Evolutionary conservation across 2,113 vertebrate genomes (phyloP).

Genomic region (Campylomormyrus tamandua): DNA sequence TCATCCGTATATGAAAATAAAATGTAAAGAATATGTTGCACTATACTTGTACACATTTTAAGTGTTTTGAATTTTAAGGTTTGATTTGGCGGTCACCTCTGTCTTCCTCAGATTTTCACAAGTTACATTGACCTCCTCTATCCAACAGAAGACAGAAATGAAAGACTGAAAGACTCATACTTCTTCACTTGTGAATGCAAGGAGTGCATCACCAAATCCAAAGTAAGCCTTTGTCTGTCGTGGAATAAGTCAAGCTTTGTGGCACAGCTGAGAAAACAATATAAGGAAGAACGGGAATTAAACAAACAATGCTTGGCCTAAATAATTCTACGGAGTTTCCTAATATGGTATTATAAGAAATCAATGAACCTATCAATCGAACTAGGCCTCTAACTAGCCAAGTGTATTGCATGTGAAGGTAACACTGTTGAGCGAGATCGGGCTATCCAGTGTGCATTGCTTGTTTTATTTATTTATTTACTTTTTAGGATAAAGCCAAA

Average conservation of each 20-base stretch:
- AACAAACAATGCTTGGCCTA: not conserved
- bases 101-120: constrained; percentile 72
- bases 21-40: not conserved
- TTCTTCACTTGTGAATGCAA: constrained; percentile 83
- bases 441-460: constrained; percentile 16
- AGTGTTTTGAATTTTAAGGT: not conserved
- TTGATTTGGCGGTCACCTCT: not conserved
- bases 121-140: constrained; percentile 95
- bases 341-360: not conserved
- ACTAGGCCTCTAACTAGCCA: not conserved
- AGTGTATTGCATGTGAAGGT: not conserved
- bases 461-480: constrained; percentile 14
- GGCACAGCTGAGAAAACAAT: not conserved
- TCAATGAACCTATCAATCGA: not conserved
- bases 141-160: constrained; percentile 90
- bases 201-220: constrained; percentile 73
- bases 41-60: not conserved
- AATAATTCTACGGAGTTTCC: not conserved
- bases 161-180: constrained; percentile 75
- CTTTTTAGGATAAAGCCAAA: constrained; percentile 78
- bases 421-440: not conserved
- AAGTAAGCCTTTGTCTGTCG: constrained; percentile 52
- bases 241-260: not conserved
- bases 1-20: not conserved
- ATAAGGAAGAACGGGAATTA: not conserved